Evolutionary conservation across 2,888 invertebrate species (phyloP), one percentile per base, ranked within the genome.

Genomic region (Lycia hirtaria): DNA sequence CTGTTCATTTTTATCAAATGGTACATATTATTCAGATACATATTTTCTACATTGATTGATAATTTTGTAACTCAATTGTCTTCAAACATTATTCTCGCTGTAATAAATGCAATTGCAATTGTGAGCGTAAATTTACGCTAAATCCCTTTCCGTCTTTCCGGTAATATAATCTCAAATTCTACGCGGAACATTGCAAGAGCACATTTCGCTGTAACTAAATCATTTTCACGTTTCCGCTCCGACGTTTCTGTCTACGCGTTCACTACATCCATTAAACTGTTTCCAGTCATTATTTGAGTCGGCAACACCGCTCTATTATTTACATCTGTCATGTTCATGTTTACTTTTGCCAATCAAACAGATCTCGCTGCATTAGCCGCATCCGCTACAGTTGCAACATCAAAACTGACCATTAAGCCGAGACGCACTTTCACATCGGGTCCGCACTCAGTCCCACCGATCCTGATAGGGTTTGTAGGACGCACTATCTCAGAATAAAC

Each of bases 401-500:
- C 67, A 68, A 67, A 75, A 81, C 80, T 78, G 80, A 88, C 83
- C 82, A 82, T 76, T 72, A 79, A 85, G 76, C 75, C 68, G 73
- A 75, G 66, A 72, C 65, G 69, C 83, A 86, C 85, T 80, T 70
- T 72, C 84, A 86, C 84, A 73, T 69, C 65, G 67, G 65, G 67
- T 67, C 50, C 56, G 53, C 76, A 76, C 75, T 68, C 49, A 63
- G 76, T 77, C 87, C 86, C 87, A 80, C 75, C 70, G 81, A 86
- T 87, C 82, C 86, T 80, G 72, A 60, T 63, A 75, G 73, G 78
- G 79, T 81, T 83, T 83, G 75, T 83, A 76, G 80, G 78, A 68
- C 80, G 76, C 88, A 87, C 88, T 88, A 88, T 88, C 87, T 83
- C 68, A 77, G 79, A 80, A 84, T 81, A 86, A 87, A 87, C 89